Evolutionary conservation across 2,888 invertebrate species (phyloP), one percentile per base, ranked within the genome.

Genomic region (Acleris sparsana): DNA sequence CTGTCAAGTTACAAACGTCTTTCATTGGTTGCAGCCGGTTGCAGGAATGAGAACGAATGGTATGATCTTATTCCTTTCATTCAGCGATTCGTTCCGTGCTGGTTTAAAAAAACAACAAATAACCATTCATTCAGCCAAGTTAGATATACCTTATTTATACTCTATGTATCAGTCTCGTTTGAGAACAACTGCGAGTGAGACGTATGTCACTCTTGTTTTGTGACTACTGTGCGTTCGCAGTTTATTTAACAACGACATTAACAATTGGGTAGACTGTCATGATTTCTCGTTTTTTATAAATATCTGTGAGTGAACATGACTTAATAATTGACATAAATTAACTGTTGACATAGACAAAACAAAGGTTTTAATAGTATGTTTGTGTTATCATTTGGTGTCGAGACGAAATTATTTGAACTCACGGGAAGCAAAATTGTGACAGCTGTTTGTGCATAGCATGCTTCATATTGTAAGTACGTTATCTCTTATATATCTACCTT

Each of bases 181-280:
- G 73, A 75, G 79, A 81, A 77, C 74, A 77, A 69, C 71, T 71
- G 83, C 85, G 89, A 74, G 71, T 82, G 90, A 91, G 92, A 91
- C 90, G 90, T 85, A 69, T 71, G 86, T 90, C 79, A 83, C 88
- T 82, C 75, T 75, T 69, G 67, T 77, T 68, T 79, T 85, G 88
- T 80, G 87, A 83, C 84, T 83, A 82, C 86, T 86, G 91, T 92
- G 92, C 91, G 90, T 89, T 92, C 90, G 90, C 86, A 82, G 81
- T 80, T 86, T 75, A 79, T 76, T 63, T 70, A 74, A 68, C 71
- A 72, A 71, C 69, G 68, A 69, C 65, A 69, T 69, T 69, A 65
- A 70, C 63, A 64, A 58, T 62, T 68, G 68, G 55, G 46, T 51
- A 62, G 60, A 65, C 56, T 69, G 62, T 44, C 64, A 67, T 71